Evolutionary conservation across 2,797 vertebrate species (phyloP).

Genomic region (Lepilemur septentrionalis): DNA sequence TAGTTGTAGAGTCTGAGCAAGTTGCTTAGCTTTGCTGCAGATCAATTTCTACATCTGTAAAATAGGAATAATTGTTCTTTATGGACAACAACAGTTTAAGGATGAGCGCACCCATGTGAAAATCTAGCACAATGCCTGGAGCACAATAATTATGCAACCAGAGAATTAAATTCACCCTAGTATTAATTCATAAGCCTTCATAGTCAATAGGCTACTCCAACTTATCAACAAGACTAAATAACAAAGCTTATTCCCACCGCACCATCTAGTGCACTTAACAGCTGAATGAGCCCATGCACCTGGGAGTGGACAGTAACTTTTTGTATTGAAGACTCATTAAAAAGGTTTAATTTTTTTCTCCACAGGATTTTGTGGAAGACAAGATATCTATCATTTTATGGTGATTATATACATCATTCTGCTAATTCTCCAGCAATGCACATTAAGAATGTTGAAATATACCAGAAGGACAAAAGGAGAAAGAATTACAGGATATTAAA

Average conservation of each 20-base stretch:
- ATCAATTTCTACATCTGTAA: slow-evolving; percentile 10
- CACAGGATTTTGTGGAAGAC: not conserved
- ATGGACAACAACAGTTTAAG: not conserved
- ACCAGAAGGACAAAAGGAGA: slow-evolving; percentile 24
- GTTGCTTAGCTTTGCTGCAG: not conserved
- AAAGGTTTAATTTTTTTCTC: not conserved
- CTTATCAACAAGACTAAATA: not conserved
- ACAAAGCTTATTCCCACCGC: not conserved
- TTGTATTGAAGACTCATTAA: not conserved
- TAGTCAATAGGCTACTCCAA: not conserved
- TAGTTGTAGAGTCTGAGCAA: not conserved
- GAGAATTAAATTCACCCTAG: slow-evolving; percentile 33
- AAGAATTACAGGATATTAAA: slow-evolving; percentile 35
- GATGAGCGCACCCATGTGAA: not conserved
- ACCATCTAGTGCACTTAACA: not conserved
- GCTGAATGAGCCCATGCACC: not conserved
- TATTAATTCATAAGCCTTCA: not conserved
- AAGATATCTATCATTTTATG: not conserved
- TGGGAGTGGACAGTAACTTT: not conserved
- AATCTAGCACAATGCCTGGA: not conserved
- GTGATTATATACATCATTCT: slow-evolving; percentile 16
- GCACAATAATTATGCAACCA: slow-evolving; percentile 5
- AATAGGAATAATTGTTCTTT: slow-evolving; percentile 16
- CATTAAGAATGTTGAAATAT: slow-evolving; percentile 25
- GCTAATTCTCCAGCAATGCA: not conserved